phyloP scores from a whole-genome alignment of 2,797 vertebrate genomes.

The Poecilia velifera region DNA sequence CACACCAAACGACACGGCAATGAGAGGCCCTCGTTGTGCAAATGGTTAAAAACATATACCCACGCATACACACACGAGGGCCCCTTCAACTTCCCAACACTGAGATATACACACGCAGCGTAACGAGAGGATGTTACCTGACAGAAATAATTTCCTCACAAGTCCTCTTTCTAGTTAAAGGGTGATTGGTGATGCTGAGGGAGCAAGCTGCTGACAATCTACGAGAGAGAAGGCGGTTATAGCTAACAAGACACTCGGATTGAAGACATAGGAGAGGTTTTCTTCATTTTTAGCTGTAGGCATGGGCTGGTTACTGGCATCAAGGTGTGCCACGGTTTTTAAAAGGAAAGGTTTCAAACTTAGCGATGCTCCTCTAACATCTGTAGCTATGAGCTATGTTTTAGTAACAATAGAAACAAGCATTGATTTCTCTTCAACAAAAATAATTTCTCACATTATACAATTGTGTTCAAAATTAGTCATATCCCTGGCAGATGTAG shows the following conservation, averaged over 20 bases:
- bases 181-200: slow-evolving; percentile 67
- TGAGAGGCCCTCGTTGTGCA: slow-evolving; percentile 57
- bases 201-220: slow-evolving; percentile 79
- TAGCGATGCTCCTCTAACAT: neutral
- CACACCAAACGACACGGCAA: slow-evolving; percentile 47
- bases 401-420: neutral
- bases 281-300: slow-evolving; percentile 1
- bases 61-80: slow-evolving; percentile 44
- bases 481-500: neutral
- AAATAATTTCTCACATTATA: neutral
- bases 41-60: slow-evolving; percentile 41
- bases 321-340: neutral
- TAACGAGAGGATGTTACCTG: slow-evolving; percentile 73
- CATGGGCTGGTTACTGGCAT: neutral
- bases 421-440: neutral
- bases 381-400: neutral
- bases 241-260: slow-evolving; percentile 61
- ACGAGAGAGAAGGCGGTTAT: slow-evolving; percentile 63
- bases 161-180: slow-evolving; percentile 73
- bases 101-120: slow-evolving; percentile 42
- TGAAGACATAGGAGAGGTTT: slow-evolving; percentile 53
- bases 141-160: slow-evolving; percentile 60
- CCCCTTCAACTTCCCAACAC: slow-evolving; percentile 46
- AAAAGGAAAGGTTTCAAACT: neutral
- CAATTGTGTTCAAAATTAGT: neutral